phyloP scores from a whole-genome alignment of 2,888 invertebrate species.

The Coenonympha arcania region DNA sequence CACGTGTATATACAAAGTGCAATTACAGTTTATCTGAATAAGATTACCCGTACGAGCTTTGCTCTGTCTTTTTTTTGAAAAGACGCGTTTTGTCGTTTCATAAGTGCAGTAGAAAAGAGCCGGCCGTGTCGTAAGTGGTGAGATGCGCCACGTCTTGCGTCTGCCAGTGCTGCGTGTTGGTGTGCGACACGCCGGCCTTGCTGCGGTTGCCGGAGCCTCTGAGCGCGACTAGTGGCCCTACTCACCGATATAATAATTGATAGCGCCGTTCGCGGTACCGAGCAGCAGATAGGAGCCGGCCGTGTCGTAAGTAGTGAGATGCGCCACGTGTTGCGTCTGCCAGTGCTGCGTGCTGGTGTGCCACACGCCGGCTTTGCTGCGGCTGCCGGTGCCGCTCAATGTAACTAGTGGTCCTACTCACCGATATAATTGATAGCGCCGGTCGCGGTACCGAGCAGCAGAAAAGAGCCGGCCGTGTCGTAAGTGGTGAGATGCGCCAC shows the following conservation, averaged over 20 bases:
- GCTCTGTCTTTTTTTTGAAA: too few relatives aligned
- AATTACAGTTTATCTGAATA: too few relatives aligned
- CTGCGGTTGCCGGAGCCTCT: constrained; percentile 36
- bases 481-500: constrained; percentile 96
- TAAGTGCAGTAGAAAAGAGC: too few relatives aligned
- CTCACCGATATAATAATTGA: too few relatives aligned
- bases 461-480: constrained; percentile 96
- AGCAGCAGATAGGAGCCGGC: too few relatives aligned
- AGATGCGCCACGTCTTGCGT: constrained; percentile 96
- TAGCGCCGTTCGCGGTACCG: too few relatives aligned
- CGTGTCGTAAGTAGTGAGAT: constrained; percentile 91
- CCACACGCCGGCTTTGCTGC: constrained; percentile 96
- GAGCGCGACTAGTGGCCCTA: not conserved
- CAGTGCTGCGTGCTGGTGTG: constrained; percentile 99
- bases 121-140: constrained; percentile 88
- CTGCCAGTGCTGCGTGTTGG: constrained; percentile 99
- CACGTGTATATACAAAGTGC: too few relatives aligned
- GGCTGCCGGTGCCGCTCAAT: not conserved
- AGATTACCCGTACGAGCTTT: too few relatives aligned
- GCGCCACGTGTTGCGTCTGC: constrained; percentile 96
- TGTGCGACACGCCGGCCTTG: constrained; percentile 99
- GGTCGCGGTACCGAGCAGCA: too few relatives aligned
- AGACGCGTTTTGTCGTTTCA: too few relatives aligned
- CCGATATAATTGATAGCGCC: too few relatives aligned
- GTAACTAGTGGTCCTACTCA: constrained; percentile 45